Percentiles rank a stretch among this genome's conserved stretches.
These are phyloP conservation scores for Pogonomyrmex barbatus DNA, from an alignment of 1,140 invertebrate species.

Conservation along the genomic window DNA sequence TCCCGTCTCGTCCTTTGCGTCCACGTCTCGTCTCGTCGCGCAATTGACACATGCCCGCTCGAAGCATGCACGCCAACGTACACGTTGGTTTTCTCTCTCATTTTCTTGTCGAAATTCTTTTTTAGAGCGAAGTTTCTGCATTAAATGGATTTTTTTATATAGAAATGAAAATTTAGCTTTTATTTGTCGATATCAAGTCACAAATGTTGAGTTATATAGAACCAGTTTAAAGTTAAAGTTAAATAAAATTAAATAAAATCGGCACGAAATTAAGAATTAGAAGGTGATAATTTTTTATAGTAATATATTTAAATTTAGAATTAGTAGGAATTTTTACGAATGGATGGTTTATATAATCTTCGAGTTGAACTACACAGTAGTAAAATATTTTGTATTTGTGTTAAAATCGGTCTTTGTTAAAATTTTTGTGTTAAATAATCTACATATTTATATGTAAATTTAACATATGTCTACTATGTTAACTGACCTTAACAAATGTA, in stretches of 20 bases:
- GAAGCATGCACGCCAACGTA: background rate
- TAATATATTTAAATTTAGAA: background rate
- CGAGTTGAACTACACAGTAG: background rate
- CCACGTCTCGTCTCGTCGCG: background rate
- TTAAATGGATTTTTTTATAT: background rate
- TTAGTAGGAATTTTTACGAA: background rate
- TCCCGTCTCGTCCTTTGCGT: conserved; percentile 12
- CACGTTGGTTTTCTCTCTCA: background rate
- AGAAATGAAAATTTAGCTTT: background rate
- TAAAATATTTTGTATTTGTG: no score
- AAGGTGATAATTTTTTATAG: background rate
- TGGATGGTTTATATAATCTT: background rate
- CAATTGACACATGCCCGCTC: background rate
- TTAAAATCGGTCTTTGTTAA: no score
- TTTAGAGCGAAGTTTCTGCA: background rate
- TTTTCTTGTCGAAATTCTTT: conserved; percentile 3
- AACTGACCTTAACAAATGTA: no score
- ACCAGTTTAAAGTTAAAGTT: background rate
- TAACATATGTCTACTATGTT: no score
- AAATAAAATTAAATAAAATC: background rate
- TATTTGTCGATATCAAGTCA: background rate
- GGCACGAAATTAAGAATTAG: background rate
- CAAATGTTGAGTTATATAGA: background rate
- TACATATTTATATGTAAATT: no score
- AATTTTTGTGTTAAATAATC: no score